Base-by-base conservation (phyloP, 1,140 invertebrate species). In the Gryllus bimaculatus region DNA sequence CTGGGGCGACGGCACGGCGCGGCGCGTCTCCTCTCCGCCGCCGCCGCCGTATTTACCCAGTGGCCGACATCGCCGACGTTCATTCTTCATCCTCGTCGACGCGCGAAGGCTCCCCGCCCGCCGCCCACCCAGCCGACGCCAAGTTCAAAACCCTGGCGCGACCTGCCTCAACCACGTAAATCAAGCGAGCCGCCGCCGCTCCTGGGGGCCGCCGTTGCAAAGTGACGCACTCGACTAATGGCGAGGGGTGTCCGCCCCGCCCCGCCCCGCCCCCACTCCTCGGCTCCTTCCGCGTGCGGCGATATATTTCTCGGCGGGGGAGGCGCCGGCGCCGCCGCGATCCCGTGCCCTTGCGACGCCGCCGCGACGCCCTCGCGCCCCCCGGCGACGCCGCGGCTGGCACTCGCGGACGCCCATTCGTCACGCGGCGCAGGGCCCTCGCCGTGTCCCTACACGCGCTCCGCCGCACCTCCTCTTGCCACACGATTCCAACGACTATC, bases 101-200 rank as follows among this genome's bases (percentile, higher is more conserved):
- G 18, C 76, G 54, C 54, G 18, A 13, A 10, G 54, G 54, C 7
- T 66, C 54, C 76, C 20, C 76, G 39, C 47, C 76, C 4, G 48
- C 12, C 76, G 48, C 76, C 76, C 20, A 47, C 76, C 48, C 47
- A 20, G 47, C 48, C 48, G 3, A 48, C 39, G 76, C 76, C 76
- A 77, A 77, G 76, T 77, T 77, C 76, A 47, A n/a, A 47, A 15
- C 76, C 76, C 10, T 18, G 18, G 18, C 54, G 54, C 48, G 78
- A 79, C 78, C 78, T 79, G 73, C 78, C 78, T 49, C 78, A 79
- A 75, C 47, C 21, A 74, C 78, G 78, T 79, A 79, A 79, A 79
- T 79, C 78, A 79, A 79, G 49, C 78, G 47, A 48, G 39, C 78
- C 78, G 26, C 78, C n/a, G 49, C 77, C 39, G n/a, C 48, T 47